Percentiles rank a stretch among this genome's conserved stretches.
Conservation (phyloP, 2,113 vertebrate genomes). For the Gasterosteus nipponicus region DNA sequence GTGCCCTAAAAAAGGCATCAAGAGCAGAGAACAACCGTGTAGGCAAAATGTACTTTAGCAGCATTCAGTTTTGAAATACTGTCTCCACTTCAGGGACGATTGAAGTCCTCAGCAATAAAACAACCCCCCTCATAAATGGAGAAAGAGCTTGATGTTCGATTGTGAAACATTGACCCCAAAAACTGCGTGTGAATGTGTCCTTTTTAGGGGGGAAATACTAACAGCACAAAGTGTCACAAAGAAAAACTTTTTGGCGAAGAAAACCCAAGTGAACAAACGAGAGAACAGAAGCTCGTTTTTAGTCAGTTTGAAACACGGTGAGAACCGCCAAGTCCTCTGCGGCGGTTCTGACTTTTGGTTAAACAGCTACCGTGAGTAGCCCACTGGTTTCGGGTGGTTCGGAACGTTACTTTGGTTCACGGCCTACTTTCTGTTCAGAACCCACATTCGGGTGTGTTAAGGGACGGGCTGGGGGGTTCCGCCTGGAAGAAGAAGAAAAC, state of each 20-base stretch:
- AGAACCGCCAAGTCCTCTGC: not conserved
- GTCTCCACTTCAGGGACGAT: not conserved
- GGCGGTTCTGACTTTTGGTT: not conserved
- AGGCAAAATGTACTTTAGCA: not conserved
- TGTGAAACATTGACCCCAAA: not conserved
- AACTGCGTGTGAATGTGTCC: not conserved
- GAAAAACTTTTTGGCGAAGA: not conserved
- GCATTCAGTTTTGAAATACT: slow-evolving; percentile 11
- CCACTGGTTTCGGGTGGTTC: no score
- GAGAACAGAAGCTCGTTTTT: not conserved
- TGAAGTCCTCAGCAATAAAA: no score
- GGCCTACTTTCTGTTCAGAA: slow-evolving; percentile 53
- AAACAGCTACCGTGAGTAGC: not conserved
- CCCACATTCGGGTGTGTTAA: not conserved
- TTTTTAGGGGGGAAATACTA: no score
- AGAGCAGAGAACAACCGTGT: not conserved
- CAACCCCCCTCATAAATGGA: not conserved
- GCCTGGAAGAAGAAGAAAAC: not conserved
- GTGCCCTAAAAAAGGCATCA: not conserved
- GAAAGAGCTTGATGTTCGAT: not conserved
- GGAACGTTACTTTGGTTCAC: not conserved
- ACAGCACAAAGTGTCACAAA: not conserved
- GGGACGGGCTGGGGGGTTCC: not conserved
- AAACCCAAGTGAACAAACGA: no score
- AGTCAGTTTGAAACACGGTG: not conserved